These are phyloP conservation scores for Falcunculus frontatus DNA, from an alignment of 2,113 vertebrate genomes.

Conservation along the genomic window DNA sequence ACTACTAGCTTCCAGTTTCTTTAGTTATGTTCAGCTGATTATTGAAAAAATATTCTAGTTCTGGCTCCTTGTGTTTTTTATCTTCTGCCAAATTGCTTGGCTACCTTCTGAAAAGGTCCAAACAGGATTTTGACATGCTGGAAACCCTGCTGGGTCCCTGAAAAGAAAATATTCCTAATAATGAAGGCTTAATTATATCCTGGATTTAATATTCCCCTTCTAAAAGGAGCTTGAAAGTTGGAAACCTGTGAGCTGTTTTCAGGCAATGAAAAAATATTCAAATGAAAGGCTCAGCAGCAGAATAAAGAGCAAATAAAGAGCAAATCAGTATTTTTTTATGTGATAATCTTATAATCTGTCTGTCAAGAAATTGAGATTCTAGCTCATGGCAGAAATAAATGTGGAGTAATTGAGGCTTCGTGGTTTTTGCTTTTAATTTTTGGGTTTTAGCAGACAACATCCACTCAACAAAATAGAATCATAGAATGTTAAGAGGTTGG, in stretches of 20 bases:
- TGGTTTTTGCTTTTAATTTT: not conserved
- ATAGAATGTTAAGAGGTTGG: not conserved
- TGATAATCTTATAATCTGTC: not conserved
- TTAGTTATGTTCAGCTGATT: not conserved
- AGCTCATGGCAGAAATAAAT: not conserved
- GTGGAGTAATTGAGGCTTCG: not conserved
- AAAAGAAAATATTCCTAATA: conserved; percentile 30
- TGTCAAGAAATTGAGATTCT: not conserved
- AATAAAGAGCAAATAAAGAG: not conserved
- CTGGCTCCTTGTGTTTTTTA: not conserved
- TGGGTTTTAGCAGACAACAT: not conserved
- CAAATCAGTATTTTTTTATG: not conserved
- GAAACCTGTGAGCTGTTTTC: not conserved
- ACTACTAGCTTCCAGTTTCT: not conserved
- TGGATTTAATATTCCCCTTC: not conserved
- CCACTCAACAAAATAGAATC: not conserved
- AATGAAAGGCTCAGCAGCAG: not conserved
- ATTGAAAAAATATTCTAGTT: not conserved
- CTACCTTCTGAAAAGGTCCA: not conserved
- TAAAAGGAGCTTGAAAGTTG: not conserved
- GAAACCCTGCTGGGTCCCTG: not conserved
- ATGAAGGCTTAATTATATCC: conserved; percentile 16
- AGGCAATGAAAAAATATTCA: not conserved
- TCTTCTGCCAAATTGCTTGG: conserved; percentile 16
- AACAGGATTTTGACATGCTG: not conserved